Evolutionary conservation across 2,888 invertebrate species (phyloP).

Genomic region (Celastrina argiolus): DNA sequence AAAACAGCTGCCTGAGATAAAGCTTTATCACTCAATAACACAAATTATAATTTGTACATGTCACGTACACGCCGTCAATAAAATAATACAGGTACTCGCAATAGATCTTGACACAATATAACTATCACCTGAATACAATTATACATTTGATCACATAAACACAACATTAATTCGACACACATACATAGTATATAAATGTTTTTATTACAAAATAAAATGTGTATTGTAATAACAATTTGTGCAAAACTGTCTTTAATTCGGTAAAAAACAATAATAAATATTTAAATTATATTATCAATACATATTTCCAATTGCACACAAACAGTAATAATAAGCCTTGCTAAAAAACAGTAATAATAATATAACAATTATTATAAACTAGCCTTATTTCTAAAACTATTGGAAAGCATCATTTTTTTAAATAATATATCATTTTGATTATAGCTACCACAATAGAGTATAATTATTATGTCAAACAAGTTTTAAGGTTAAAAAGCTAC

Average conservation of each 20-base stretch:
- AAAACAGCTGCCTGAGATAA: conserved; percentile 7
- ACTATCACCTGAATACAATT: not conserved
- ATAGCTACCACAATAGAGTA: not conserved
- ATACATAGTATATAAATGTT: not conserved
- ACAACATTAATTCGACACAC: too few relatives aligned
- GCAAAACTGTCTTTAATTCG: not conserved
- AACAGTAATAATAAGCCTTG: not conserved
- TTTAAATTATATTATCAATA: not conserved
- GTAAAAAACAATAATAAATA: not conserved
- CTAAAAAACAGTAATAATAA: not conserved
- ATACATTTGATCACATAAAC: too few relatives aligned
- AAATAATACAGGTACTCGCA: conserved; percentile 7
- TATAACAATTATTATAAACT: not conserved
- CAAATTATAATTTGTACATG: not conserved
- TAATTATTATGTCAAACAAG: not conserved
- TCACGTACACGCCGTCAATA: not conserved
- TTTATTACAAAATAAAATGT: not conserved
- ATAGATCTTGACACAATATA: not conserved
- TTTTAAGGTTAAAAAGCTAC: too few relatives aligned
- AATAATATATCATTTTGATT: too few relatives aligned
- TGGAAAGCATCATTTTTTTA: not conserved
- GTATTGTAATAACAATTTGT: not conserved
- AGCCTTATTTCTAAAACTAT: not conserved
- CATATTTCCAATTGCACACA: not conserved
- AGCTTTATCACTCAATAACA: not conserved